These are phyloP conservation scores for Lucilia cuprina DNA, from an alignment of 1,140 invertebrate species.

Conservation along the genomic window DNA sequence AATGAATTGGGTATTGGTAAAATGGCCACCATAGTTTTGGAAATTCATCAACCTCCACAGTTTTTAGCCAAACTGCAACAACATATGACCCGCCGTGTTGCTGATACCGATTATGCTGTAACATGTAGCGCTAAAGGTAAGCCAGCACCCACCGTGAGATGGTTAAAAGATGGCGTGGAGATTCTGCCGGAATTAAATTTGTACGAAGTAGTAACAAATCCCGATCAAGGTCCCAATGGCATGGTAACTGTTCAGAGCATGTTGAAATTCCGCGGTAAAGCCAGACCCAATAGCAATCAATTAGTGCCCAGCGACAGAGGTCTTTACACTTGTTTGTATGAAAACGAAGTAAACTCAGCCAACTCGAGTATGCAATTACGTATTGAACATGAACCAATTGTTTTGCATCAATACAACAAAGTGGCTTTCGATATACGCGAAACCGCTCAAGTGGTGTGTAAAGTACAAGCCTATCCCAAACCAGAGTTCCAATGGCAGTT, in stretches of 20 bases:
- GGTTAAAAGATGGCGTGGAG: constrained; percentile 86
- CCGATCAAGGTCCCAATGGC: constrained; percentile 75
- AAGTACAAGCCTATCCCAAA: constrained; percentile 89
- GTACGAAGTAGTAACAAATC: constrained; percentile 81
- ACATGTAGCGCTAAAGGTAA: constrained; percentile 87
- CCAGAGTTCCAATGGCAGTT: constrained; percentile 93
- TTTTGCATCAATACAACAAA: constrained; percentile 84
- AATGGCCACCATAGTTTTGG: constrained; percentile 79
- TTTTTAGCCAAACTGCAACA: constrained; percentile 84
- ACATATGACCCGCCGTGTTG: constrained; percentile 79
- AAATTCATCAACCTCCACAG: constrained; percentile 86
- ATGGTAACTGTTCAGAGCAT: constrained; percentile 85
- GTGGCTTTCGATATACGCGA: constrained; percentile 87
- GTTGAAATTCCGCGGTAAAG: constrained; percentile 79
- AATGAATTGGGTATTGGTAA: constrained; percentile 88
- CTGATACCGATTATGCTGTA: constrained; percentile 80
- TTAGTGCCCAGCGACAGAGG: constrained; percentile 84
- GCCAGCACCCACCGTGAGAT: constrained; percentile 81
- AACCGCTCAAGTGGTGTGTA: constrained; percentile 83
- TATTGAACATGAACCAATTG: constrained; percentile 88
- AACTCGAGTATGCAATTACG: constrained; percentile 88
- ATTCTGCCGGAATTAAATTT: constrained; percentile 76
- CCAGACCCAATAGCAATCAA: constrained; percentile 76
- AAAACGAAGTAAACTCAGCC: constrained; percentile 86
- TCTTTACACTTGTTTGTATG: constrained; percentile 85